Conservation (phyloP, 2,888 invertebrate species). For the Hirtodrosophila duncani region DNA sequence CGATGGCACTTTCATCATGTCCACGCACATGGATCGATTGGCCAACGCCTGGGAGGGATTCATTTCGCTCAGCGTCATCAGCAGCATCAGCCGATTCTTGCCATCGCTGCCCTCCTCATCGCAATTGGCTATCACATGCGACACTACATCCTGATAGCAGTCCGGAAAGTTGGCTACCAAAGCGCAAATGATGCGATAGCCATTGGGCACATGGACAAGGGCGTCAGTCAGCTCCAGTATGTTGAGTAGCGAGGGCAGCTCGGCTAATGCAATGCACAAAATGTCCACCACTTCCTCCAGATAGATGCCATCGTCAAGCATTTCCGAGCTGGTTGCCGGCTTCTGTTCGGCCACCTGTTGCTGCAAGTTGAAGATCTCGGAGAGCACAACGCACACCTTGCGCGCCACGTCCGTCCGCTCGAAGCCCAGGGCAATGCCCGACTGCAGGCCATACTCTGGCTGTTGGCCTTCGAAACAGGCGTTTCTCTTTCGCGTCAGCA, state of each 20-base stretch:
- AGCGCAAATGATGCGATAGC: conserved; percentile 92
- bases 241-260: conserved; percentile 91
- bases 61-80: conserved; percentile 91
- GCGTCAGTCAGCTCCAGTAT: conserved; percentile 91
- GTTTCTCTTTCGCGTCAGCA: conserved; percentile 82
- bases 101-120: conserved; percentile 93
- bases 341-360: conserved; percentile 87
- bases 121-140: conserved; percentile 90
- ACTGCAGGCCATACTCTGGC: conserved; percentile 84
- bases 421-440: conserved; percentile 94
- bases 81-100: conserved; percentile 85
- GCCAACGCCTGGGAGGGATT: conserved; percentile 92
- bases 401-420: conserved; percentile 95
- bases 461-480: conserved; percentile 81
- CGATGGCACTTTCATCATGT: conserved; percentile 93
- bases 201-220: conserved; percentile 92
- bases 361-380: conserved; percentile 92
- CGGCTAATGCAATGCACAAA: conserved; percentile 93
- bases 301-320: conserved; percentile 97
- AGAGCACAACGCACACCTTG: conserved; percentile 90
- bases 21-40: conserved; percentile 92
- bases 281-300: conserved; percentile 97
- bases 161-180: conserved; percentile 97
- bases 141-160: conserved; percentile 93
- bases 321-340: conserved; percentile 82